phyloP scores from a whole-genome alignment of 2,113 vertebrate genomes.

The Pica pica region DNA sequence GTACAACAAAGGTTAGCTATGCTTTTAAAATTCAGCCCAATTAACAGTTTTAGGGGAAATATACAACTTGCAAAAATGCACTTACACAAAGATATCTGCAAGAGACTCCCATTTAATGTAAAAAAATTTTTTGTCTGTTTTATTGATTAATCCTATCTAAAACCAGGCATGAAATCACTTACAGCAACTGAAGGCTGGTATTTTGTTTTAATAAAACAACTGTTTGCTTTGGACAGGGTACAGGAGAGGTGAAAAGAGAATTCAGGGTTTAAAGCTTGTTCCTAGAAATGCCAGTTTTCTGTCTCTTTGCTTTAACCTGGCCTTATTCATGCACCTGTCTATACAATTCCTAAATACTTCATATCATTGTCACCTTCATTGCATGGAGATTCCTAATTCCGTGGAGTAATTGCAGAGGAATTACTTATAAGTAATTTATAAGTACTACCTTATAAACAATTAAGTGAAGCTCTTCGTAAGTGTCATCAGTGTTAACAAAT shows the following conservation, averaged over 20 bases:
- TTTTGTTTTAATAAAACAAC: neutral
- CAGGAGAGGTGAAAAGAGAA: neutral
- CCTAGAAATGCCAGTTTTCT: neutral
- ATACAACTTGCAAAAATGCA: neutral
- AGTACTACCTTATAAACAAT: conserved; percentile 95
- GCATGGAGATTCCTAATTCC: neutral
- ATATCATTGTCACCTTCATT: neutral
- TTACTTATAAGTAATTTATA: too few species aligned
- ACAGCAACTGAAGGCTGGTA: neutral
- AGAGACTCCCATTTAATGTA: neutral
- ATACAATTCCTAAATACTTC: neutral
- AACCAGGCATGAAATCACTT: neutral
- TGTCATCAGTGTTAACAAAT: conserved; percentile 88
- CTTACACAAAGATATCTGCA: neutral
- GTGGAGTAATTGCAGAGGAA: neutral
- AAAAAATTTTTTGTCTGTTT: neutral
- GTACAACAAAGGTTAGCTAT: neutral
- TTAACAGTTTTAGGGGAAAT: neutral
- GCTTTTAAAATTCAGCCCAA: neutral
- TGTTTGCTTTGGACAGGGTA: neutral
- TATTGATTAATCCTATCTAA: neutral
- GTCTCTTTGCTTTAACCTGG: neutral
- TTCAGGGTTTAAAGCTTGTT: neutral
- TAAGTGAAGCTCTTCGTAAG: conserved; percentile 91
- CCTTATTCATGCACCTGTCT: too few species aligned